phyloP scores from a whole-genome alignment of 1,140 invertebrate species.

The Formica selysi region DNA sequence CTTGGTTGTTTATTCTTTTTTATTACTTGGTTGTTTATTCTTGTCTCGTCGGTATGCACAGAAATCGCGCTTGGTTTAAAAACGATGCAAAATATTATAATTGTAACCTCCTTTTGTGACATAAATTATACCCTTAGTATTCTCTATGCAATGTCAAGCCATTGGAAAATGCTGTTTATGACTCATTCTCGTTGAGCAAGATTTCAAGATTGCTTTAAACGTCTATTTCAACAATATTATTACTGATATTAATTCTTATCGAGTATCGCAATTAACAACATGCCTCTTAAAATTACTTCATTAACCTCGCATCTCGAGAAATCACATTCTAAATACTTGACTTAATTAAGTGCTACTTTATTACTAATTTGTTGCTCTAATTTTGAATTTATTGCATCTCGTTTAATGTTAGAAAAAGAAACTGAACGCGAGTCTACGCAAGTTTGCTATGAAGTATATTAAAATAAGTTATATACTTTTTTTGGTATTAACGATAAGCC shows the following conservation, averaged over 20 bases:
- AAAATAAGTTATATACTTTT: too few relatives aligned
- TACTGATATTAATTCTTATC: neutral
- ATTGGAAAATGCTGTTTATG: conserved; percentile 20
- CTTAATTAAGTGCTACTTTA: too few relatives aligned
- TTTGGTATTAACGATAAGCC: too few relatives aligned
- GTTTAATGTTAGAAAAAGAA: too few relatives aligned
- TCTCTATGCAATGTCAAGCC: conserved; percentile 2
- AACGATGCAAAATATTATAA: conserved; percentile 20
- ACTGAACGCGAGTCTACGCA: too few relatives aligned
- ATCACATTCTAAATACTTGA: too few relatives aligned
- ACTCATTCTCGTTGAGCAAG: conserved; percentile 15
- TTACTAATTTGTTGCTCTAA: too few relatives aligned
- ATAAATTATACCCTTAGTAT: conserved; percentile 35
- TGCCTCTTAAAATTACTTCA: too few relatives aligned
- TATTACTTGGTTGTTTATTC: neutral
- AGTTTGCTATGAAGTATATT: too few relatives aligned
- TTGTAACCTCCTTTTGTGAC: conserved; percentile 5
- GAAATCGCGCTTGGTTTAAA: conserved; percentile 13
- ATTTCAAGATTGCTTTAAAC: conserved; percentile 8
- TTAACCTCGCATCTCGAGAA: too few relatives aligned
- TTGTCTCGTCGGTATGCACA: neutral
- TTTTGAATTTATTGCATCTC: too few relatives aligned
- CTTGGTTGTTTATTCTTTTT: neutral
- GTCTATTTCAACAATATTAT: neutral
- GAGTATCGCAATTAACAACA: neutral